phyloP scores from a whole-genome alignment of 2,888 invertebrate genomes.

The Tenthredo amoena region DNA sequence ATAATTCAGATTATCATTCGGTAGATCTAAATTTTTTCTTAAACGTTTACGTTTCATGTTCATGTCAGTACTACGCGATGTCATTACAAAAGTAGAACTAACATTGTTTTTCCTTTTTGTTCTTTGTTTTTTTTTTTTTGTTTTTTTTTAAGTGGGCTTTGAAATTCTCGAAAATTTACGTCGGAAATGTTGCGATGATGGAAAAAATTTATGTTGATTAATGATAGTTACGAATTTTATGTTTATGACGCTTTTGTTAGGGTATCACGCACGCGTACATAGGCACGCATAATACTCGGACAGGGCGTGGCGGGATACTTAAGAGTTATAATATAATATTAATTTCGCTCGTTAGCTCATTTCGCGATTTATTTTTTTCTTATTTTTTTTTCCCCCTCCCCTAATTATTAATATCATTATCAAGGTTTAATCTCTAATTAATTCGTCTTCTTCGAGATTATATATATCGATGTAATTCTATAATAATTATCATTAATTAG shows the following conservation, averaged over 20 bases:
- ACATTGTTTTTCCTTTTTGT: too few species aligned
- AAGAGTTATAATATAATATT: constrained; percentile 15
- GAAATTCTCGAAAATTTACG: not conserved
- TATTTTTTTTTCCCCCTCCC: not conserved
- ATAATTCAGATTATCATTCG: constrained; percentile 39
- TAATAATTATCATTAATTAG: constrained; percentile 50
- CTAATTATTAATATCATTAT: constrained; percentile 49
- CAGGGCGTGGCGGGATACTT: constrained; percentile 49
- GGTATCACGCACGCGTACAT: constrained; percentile 41
- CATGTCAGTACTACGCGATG: not conserved
- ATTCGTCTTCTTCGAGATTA: constrained; percentile 52
- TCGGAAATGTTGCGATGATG: constrained; percentile 32
- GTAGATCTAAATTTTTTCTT: constrained; percentile 20
- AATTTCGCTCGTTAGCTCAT: constrained; percentile 23
- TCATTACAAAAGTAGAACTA: constrained; percentile 3
- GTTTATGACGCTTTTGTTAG: constrained; percentile 39
- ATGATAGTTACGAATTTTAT: constrained; percentile 26
- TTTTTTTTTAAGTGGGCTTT: not conserved
- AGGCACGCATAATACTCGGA: constrained; percentile 44
- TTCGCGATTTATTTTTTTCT: constrained; percentile 20
- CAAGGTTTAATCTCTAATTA: constrained; percentile 48
- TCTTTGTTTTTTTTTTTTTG: too few species aligned
- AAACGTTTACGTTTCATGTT: constrained; percentile 14
- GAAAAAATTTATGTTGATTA: constrained; percentile 42
- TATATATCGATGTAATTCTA: constrained; percentile 51